Percentiles rank a stretch among this genome's conserved stretches.
phyloP scores from a whole-genome alignment of 2,888 invertebrate species.

The Esperia sulphurella region DNA sequence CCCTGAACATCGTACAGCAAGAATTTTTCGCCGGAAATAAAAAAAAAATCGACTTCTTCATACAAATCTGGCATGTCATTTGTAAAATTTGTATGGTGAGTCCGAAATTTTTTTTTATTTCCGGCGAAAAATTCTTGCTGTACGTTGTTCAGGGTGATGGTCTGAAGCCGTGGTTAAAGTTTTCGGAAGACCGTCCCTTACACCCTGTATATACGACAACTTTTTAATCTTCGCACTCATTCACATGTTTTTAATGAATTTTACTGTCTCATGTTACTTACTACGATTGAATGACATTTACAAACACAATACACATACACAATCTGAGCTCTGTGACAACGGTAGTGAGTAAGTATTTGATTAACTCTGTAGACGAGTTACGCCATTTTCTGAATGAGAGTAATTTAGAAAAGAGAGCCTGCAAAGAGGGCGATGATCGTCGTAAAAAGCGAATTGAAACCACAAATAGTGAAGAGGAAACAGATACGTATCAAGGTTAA shows the following conservation, averaged over 20 bases:
- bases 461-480: constrained; percentile 70
- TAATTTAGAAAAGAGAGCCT: constrained; percentile 42
- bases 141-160: too few species aligned
- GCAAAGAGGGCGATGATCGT: constrained; percentile 58
- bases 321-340: constrained; percentile 11
- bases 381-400: constrained; percentile 41
- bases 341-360: constrained; percentile 16
- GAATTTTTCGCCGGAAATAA: too few species aligned
- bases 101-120: too few species aligned
- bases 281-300: constrained; percentile 7
- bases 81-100: too few species aligned
- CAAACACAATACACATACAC: constrained; percentile 1
- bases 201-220: too few species aligned
- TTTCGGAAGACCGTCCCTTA: too few species aligned
- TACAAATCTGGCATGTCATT: too few species aligned
- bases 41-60: too few species aligned
- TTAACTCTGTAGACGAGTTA: constrained; percentile 27
- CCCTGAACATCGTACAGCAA: too few species aligned
- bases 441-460: constrained; percentile 77
- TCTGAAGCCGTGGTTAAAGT: too few species aligned
- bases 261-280: constrained; percentile 5
- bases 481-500: too few species aligned
- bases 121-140: too few species aligned
- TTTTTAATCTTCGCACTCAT: constrained; percentile 32
- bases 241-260: constrained; percentile 20